A percentile compares a stretch with the other conserved stretches of the same genome.
These are phyloP conservation scores for Drosophila atripex DNA, from an alignment of 2,888 invertebrate species.

Conservation along the genomic window DNA sequence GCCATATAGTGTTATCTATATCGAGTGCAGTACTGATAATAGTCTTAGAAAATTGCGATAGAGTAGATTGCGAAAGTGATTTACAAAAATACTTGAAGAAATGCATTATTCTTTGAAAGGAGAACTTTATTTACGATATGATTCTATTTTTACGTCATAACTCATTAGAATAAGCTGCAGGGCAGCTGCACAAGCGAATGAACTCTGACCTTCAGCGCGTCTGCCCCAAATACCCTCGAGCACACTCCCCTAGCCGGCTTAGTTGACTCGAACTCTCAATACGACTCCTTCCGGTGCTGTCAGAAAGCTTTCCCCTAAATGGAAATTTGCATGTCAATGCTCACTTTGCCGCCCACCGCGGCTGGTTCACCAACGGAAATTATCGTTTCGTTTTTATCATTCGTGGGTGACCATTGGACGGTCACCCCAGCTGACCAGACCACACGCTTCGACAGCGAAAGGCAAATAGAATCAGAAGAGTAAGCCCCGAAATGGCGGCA, in stretches of 20 bases:
- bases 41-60: not conserved
- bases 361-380: conserved; percentile 54
- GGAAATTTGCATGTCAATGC: conserved; percentile 69
- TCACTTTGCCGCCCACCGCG: conserved; percentile 54
- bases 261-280: not conserved
- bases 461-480: conserved; percentile 34
- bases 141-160: not conserved
- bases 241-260: conserved; percentile 1
- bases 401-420: conserved; percentile 11
- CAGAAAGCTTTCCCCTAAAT: conserved; percentile 68
- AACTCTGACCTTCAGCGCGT: conserved; percentile 29
- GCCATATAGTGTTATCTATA: too few species aligned
- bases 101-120: too few species aligned
- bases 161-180: conserved; percentile 12
- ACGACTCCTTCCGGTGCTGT: conserved; percentile 33
- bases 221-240: not conserved
- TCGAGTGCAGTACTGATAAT: not conserved
- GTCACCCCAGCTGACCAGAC: conserved; percentile 30
- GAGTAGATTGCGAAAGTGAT: not conserved
- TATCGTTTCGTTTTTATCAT: conserved; percentile 66
- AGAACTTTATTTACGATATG: too few species aligned
- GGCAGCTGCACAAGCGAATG: conserved; percentile 14
- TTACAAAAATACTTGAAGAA: not conserved
- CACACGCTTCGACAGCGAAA: conserved; percentile 12
- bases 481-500: conserved; percentile 20